A percentile compares a stretch with the other conserved stretches of the same genome.
Conservation (phyloP, 2,797 vertebrate species). For the Tolypeutes matacus region DNA sequence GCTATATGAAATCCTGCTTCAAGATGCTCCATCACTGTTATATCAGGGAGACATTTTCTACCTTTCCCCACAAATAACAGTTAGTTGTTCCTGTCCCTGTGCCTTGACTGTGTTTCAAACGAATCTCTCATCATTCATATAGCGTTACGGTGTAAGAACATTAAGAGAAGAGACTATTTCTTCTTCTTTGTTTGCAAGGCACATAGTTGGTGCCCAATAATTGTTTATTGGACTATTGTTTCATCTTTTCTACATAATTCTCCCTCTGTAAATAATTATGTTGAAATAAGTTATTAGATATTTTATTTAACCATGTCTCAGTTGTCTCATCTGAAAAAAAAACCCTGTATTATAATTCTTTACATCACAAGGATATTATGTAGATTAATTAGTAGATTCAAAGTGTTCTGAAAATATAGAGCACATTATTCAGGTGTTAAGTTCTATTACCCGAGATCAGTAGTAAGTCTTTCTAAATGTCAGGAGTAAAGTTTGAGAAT, state of each 20-base stretch:
- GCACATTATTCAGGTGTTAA: slow-evolving; percentile 25
- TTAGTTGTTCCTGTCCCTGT: neutral
- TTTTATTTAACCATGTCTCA: neutral
- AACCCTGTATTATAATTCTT: slow-evolving; percentile 70
- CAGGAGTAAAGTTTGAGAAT: slow-evolving; percentile 44
- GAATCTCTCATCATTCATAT: neutral
- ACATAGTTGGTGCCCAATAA: neutral
- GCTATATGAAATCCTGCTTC: neutral
- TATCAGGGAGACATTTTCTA: neutral
- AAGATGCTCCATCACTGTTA: neutral
- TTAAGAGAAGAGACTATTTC: neutral
- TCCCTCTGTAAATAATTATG: neutral
- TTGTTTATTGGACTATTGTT: neutral
- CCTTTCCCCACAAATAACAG: neutral
- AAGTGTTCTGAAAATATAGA: slow-evolving; percentile 51
- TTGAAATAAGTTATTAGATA: neutral
- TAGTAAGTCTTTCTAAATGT: slow-evolving; percentile 48
- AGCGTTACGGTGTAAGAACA: neutral
- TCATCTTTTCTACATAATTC: neutral
- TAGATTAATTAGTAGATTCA: slow-evolving; percentile 60
- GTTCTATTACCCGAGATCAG: slow-evolving; percentile 21
- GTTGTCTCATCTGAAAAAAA: neutral
- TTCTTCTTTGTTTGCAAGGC: slow-evolving; percentile 4
- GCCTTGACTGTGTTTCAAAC: neutral
- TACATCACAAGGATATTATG: slow-evolving; percentile 15